Percentiles rank a stretch among this genome's conserved stretches.
Evolutionary conservation across 2,113 vertebrate genomes (phyloP).

Genomic region (Fulica atra): DNA sequence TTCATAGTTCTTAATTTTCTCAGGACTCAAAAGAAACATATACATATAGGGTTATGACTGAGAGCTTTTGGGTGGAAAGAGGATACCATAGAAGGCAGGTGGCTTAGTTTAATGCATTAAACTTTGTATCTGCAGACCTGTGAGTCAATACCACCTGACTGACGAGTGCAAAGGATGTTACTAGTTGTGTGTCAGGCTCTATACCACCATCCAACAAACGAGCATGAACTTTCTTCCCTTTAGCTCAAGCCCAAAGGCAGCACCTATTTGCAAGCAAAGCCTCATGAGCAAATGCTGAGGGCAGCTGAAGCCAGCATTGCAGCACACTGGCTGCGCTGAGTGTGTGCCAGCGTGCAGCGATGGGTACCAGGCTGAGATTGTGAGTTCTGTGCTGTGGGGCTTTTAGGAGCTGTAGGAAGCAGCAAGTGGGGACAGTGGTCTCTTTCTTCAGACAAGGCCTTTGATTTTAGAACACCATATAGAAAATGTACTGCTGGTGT

Average conservation of each 20-base stretch:
- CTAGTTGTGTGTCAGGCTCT: not conserved
- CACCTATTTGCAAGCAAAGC: not conserved
- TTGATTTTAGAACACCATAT: not conserved
- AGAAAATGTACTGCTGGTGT: not conserved
- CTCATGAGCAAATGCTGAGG: not conserved
- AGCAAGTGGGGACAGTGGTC: not conserved
- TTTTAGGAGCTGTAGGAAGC: not conserved
- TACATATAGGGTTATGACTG: not conserved
- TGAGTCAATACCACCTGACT: not conserved
- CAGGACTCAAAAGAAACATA: not conserved
- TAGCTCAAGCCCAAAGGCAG: not conserved
- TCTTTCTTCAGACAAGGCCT: not conserved
- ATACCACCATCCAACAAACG: not conserved
- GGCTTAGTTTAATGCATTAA: not conserved
- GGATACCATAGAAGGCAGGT: not conserved
- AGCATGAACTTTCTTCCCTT: not conserved
- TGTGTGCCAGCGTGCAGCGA: not conserved
- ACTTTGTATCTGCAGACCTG: not conserved
- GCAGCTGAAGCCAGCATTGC: not conserved
- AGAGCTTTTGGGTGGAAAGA: not conserved
- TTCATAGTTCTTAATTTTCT: not conserved
- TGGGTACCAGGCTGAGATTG: not conserved
- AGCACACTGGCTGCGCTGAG: not conserved
- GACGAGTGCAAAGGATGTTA: not conserved
- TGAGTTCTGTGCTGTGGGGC: not conserved